These are phyloP conservation scores for Thermophis baileyi DNA, from an alignment of 2,113 vertebrate genomes.

Conservation along the genomic window DNA sequence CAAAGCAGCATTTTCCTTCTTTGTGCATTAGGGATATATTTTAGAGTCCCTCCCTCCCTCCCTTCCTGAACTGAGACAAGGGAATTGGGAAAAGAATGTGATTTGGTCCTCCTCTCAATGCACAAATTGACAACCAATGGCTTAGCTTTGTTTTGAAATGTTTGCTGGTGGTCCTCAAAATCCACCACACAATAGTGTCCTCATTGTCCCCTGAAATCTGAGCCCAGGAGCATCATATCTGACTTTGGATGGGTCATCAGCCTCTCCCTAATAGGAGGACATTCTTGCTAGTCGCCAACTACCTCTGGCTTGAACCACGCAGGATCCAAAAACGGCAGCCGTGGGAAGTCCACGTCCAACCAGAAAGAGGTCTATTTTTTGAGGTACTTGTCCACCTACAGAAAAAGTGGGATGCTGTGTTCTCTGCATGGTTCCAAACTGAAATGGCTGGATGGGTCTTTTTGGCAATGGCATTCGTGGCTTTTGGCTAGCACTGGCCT, in stretches of 20 bases:
- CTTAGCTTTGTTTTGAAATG: conserved; percentile 22
- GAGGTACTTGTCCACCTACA: neutral
- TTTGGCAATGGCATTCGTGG: neutral
- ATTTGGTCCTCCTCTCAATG: neutral
- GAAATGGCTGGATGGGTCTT: neutral
- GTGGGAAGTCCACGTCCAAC: neutral
- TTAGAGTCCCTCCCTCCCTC: neutral
- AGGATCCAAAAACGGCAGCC: neutral
- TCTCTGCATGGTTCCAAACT: neutral
- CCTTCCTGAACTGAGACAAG: conserved; percentile 26
- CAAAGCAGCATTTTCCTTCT: neutral
- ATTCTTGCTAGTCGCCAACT: neutral
- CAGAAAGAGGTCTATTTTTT: neutral
- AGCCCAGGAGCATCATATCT: neutral
- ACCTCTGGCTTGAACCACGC: neutral
- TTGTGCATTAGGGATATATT: neutral
- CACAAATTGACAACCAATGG: no score
- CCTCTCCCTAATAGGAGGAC: neutral
- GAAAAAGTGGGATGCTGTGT: neutral
- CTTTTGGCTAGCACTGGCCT: neutral
- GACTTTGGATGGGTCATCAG: neutral
- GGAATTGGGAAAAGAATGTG: neutral
- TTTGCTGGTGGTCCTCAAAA: conserved; percentile 43
- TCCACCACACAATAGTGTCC: neutral
- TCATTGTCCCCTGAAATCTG: neutral